Evolutionary conservation across 2,797 vertebrate species (phyloP), one percentile per base, ranked within the genome.

Genomic region (Danio albolineatus): DNA sequence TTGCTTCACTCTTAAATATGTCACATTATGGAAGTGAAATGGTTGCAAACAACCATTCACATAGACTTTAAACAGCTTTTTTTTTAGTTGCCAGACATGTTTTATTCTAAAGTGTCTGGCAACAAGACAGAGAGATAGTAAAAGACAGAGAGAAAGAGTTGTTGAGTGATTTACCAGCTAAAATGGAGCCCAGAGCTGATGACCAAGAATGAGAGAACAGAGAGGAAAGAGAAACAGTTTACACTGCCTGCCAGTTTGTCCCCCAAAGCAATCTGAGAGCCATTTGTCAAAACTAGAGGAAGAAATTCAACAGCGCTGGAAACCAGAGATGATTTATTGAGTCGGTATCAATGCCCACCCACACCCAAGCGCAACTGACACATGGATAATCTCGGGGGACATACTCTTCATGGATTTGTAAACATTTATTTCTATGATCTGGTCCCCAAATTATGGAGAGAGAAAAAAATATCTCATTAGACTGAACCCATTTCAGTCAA

Each of bases 231-330:
- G 60, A 78, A 82, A 56, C 80, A 80, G 78, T 84, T 84, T 80
- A 83, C 79, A 74, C 60, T 69, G 64, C 59, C 14, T 86, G 82
- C 81, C 79, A 59, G 80, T 86, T 84, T 82, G 73, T 77, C 78
- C 46, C 70, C 28, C 66, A 46, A 72, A 78, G 82, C 81, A 83
- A 88, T 88, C 78, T 87, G 85, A 87, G 64, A 90, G 75, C 62
- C 81, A 85, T 90, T 87, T 88, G 85, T 89, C 86, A 85, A 86
- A 88, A 70, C 81, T 72, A 57, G 70, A 60, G 49, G 76, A 85
- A 83, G 71, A 84, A 80, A 77, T 83, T 78, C 76, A 28, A 44
- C 19, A 69, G 53, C 10, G 17, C 79, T 54, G 76, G 67, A 19
- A 73, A 76, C 38, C 38, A 57, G 54, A 39, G 46, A 76, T 71